phyloP scores from a whole-genome alignment of 2,888 invertebrate species.

The Tenthredo mesomela region DNA sequence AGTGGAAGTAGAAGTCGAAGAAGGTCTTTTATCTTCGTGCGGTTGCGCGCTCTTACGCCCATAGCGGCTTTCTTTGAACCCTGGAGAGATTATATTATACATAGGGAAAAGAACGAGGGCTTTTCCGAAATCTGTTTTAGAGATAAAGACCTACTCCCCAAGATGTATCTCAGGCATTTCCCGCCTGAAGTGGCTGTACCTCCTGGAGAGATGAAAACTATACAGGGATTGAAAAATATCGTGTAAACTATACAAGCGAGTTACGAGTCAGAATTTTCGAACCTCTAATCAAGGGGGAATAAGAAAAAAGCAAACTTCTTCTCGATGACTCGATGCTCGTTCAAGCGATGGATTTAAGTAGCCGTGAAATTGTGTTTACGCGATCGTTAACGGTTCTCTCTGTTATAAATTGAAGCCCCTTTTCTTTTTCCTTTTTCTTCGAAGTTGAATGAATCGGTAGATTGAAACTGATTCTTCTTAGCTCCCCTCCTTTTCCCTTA shows the following conservation, averaged over 20 bases:
- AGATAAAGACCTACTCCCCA: background rate
- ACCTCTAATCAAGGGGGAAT: background rate
- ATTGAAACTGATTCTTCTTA: slow-evolving; percentile 17
- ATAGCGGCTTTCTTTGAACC: background rate
- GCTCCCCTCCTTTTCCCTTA: background rate
- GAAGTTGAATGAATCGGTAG: slow-evolving; percentile 21
- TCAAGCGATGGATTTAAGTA: slow-evolving; percentile 25
- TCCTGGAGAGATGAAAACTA: background rate
- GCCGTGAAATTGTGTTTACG: slow-evolving; percentile 36
- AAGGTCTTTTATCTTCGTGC: slow-evolving; percentile 19
- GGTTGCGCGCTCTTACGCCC: background rate
- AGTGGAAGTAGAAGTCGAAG: background rate
- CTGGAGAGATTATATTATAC: slow-evolving; percentile 7
- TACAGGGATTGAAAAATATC: background rate
- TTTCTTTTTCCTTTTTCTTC: background rate
- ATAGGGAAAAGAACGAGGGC: slow-evolving; percentile 3
- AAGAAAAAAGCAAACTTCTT: background rate
- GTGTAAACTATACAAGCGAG: background rate
- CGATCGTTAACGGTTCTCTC: slow-evolving; percentile 36
- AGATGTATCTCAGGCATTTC: background rate
- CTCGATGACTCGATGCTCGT: slow-evolving; percentile 21
- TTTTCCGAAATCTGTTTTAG: slow-evolving; percentile 13
- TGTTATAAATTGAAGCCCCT: background rate
- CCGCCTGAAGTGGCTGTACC: background rate
- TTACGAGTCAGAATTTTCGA: slow-evolving; percentile 7